Conservation (phyloP, 2,113 vertebrate species). For the Pogonocichla stellata region DNA sequence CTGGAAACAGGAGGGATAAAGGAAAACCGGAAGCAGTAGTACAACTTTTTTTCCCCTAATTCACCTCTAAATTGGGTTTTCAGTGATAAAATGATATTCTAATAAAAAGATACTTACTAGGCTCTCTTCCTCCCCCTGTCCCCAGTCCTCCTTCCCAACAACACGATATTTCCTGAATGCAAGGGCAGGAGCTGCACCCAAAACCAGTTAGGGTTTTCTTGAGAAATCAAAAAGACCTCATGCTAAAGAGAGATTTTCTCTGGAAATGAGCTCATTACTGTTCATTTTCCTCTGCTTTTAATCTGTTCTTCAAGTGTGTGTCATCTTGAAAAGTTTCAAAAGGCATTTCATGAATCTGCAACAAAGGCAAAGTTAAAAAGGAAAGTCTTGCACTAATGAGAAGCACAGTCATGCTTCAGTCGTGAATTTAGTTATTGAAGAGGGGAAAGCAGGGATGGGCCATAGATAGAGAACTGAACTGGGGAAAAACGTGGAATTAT, state of each 20-base stretch:
- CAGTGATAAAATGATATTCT: not conserved
- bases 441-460: not conserved
- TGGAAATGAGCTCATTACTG: slow-evolving; percentile 50
- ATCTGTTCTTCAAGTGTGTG: slow-evolving; percentile 36
- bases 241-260: slow-evolving; percentile 18
- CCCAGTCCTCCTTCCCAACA: fast-evolving
- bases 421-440: not conserved
- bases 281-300: slow-evolving; percentile 33
- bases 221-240: not conserved
- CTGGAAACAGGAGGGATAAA: not conserved
- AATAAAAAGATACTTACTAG: not conserved
- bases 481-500: not conserved
- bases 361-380: slow-evolving; percentile 35
- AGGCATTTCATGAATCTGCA: slow-evolving; percentile 6
- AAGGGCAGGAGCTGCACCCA: not conserved
- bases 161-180: not conserved
- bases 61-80: not conserved
- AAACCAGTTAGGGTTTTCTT: not conserved
- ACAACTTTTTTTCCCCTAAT: not conserved
- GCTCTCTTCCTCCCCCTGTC: not conserved
- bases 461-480: not conserved
- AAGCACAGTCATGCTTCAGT: not conserved
- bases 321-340: slow-evolving; percentile 25
- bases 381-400: not conserved
- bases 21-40: not conserved